Base-by-base conservation (phyloP, 2,888 invertebrate genomes). In the Dasypogon diadema region DNA sequence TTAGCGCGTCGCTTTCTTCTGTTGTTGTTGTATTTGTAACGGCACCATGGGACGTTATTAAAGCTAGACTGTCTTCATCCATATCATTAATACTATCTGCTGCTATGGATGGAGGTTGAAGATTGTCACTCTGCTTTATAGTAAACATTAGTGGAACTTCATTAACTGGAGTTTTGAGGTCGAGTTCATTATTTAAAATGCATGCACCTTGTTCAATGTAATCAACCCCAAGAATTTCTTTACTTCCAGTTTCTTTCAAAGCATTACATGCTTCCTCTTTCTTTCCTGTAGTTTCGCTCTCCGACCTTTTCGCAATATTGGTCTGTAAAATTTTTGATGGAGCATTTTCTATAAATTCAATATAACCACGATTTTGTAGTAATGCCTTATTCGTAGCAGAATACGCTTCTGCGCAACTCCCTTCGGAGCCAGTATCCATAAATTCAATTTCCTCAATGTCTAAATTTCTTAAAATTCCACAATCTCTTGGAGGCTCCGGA, bases 361-460 rank as follows among this genome's bases (percentile, higher is more conserved):
- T 87, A 81, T 92, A 92, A 0, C 92, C 92, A 21, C 90, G 88
- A 83, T 92, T 92, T 77, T 88, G 88, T 12, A 89, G 80, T 74
- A 87, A 78, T 0, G 88, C 87, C 56, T 88, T 85, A 77, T 89
- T 89, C 0, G 87, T 86, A 2, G 89, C 89, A 65, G 86, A 84
- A 37, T 89, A 85, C 12, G 89, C 89, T 80, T 92, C 93, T 2
- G 92, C 87, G 14, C 91, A 89, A 18, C 92, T 90, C n/a, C 92
- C 93, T 82, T 93, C 93, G 0, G 92, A 94, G 0, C 94, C 94
- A 0, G 94, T 94, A 82, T 96, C 96, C 88, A 93, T 95, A 82
- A 92, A 96, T 82, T 94, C 94, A 79, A 95, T 92, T 82, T 93
- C 92, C 79, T 94, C 94, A 56, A 91, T 87, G 68, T 93, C 92